phyloP scores from a whole-genome alignment of 2,113 vertebrate species.

The Willisornis vidua region DNA sequence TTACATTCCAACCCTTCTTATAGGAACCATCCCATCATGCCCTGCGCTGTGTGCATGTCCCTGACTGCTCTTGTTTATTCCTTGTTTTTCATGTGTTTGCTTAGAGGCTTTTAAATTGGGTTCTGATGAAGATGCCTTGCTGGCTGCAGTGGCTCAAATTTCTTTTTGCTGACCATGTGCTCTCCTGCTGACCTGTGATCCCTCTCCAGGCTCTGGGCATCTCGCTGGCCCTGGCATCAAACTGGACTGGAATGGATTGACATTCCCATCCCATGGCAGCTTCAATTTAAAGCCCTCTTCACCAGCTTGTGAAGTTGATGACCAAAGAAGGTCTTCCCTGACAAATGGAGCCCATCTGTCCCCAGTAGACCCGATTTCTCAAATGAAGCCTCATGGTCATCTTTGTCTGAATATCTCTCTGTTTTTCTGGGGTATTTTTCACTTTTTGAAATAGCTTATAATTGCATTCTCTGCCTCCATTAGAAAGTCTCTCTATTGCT shows the following conservation, averaged over 20 bases:
- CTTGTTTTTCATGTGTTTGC: neutral
- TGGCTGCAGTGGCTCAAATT: neutral
- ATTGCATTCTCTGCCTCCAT: neutral
- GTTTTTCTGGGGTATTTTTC: neutral
- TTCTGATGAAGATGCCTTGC: neutral
- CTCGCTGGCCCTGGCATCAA: neutral
- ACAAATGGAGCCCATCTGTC: neutral
- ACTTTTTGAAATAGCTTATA: neutral
- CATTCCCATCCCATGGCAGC: neutral
- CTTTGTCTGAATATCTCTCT: neutral
- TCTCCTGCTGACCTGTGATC: neutral
- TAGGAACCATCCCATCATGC: neutral
- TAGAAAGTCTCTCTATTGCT: neutral
- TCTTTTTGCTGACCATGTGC: neutral
- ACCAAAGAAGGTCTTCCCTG: neutral
- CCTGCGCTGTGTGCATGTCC: rapidly evolving
- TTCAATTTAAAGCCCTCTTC: neutral
- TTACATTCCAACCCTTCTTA: neutral
- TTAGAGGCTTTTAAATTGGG: neutral
- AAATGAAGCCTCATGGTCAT: neutral
- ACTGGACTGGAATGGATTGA: neutral
- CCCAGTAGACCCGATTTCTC: neutral
- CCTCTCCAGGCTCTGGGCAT: neutral
- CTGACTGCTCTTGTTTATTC: neutral
- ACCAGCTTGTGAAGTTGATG: neutral